Evolutionary conservation across 2,888 invertebrate species (phyloP).

Genomic region (Endomychus coccineus): DNA sequence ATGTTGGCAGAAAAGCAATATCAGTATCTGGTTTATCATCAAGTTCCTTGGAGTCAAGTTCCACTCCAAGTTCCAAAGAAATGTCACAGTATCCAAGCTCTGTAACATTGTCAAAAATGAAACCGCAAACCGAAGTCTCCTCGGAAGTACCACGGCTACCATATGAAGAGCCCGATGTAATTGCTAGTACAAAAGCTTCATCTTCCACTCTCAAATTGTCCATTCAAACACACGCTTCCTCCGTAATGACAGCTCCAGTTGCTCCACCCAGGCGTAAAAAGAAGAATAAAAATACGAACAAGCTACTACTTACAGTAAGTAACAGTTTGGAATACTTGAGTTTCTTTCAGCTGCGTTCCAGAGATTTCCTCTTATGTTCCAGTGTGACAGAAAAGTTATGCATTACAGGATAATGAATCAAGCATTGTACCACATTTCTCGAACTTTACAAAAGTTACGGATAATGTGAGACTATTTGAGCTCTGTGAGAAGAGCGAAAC

Average conservation of each 20-base stretch:
- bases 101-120: slow-evolving; percentile 32
- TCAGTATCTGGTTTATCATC: slow-evolving; percentile 37
- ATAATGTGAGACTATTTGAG: no score
- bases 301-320: slow-evolving; percentile 27
- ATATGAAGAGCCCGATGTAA: slow-evolving; percentile 83
- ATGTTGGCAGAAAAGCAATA: slow-evolving; percentile 30
- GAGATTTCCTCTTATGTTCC: no score
- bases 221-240: slow-evolving; percentile 35
- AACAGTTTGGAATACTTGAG: no score
- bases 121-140: slow-evolving; percentile 10
- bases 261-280: slow-evolving; percentile 78
- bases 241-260: slow-evolving; percentile 47
- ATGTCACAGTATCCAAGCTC: slow-evolving; percentile 40
- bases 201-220: no score
- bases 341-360: no score
- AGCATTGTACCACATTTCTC: no score
- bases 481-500: no score
- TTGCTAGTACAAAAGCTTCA: slow-evolving; percentile 78
- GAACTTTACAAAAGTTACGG: no score
- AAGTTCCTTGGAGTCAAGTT: slow-evolving; percentile 40
- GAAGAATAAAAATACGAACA: slow-evolving; percentile 44
- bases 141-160: slow-evolving; percentile 38
- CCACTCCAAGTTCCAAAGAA: slow-evolving; percentile 40
- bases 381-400: no score
- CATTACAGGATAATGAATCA: no score